Conservation (phyloP, 2,113 vertebrate species). For the Zapus hudsonius region DNA sequence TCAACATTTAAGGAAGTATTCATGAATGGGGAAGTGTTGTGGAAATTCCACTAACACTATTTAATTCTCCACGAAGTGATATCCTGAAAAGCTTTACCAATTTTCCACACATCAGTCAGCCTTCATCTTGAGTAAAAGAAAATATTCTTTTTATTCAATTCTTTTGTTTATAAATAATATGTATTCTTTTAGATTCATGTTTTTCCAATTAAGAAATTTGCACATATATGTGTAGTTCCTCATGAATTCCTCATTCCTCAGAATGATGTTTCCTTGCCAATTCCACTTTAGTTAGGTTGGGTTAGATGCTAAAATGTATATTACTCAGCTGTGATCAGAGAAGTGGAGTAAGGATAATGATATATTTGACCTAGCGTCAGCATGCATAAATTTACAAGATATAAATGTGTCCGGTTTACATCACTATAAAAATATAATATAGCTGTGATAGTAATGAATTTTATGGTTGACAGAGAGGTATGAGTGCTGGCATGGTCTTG, state of each 20-base stretch:
- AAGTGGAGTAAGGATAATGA: neutral
- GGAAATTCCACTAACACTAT: neutral
- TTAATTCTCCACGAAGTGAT: neutral
- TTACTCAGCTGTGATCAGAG: neutral
- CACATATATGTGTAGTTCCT: neutral
- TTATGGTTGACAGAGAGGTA: neutral
- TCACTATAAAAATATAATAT: neutral
- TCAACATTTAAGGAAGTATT: neutral
- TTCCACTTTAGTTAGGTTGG: neutral
- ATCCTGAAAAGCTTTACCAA: neutral
- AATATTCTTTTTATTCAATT: rapidly evolving
- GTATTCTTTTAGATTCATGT: neutral
- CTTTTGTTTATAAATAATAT: neutral
- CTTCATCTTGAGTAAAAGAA: neutral
- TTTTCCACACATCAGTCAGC: neutral
- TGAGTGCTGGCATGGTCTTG: neutral
- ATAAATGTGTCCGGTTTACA: neutral
- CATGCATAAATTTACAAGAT: neutral
- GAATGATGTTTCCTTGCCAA: too few relatives aligned
- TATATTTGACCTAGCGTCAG: neutral
- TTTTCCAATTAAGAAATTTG: neutral
- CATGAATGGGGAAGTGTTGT: neutral
- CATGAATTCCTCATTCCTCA: neutral
- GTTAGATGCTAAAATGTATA: neutral
- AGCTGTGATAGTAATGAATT: neutral